Percentiles rank a stretch among this genome's conserved stretches.
These are phyloP conservation scores for Watsonalla binaria DNA, from an alignment of 2,888 invertebrate species.

Conservation along the genomic window DNA sequence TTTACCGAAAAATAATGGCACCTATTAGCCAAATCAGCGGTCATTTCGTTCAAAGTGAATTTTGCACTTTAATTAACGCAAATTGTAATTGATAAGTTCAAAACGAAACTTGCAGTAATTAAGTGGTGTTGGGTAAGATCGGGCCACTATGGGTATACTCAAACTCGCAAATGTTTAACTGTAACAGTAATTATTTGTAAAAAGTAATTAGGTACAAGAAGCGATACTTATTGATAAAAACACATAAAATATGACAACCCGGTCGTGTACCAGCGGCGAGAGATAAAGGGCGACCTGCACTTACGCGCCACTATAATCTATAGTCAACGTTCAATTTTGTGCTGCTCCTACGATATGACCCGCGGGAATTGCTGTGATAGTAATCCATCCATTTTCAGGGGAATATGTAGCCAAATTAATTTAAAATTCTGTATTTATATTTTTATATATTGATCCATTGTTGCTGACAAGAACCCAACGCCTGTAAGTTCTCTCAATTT, in stretches of 20 bases:
- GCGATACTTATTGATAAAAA: slow-evolving; percentile 62
- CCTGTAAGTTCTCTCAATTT: too few species aligned
- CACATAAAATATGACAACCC: slow-evolving; percentile 64
- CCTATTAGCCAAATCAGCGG: background rate
- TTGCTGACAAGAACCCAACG: background rate
- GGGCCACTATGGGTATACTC: background rate
- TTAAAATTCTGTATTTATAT: too few species aligned
- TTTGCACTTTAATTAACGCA: slow-evolving; percentile 29
- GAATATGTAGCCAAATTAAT: too few species aligned
- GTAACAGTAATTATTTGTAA: slow-evolving; percentile 28
- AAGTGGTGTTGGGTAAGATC: slow-evolving; percentile 5
- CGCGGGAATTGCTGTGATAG: too few species aligned
- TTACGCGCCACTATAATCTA: slow-evolving; percentile 60
- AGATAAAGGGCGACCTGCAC: slow-evolving; percentile 73
- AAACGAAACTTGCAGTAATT: slow-evolving; percentile 21
- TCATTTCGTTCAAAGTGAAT: slow-evolving; percentile 7
- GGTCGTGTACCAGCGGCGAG: slow-evolving; percentile 47
- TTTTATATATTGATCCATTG: background rate
- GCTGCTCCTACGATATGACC: background rate
- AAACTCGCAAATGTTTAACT: slow-evolving; percentile 2
- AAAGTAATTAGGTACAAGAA: slow-evolving; percentile 39
- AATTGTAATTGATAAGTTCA: slow-evolving; percentile 29
- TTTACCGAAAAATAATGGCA: background rate
- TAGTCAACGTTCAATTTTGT: slow-evolving; percentile 30
- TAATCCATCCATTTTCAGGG: too few species aligned